phyloP scores from a whole-genome alignment of 2,888 invertebrate genomes.

The Hybos culiciformis region DNA sequence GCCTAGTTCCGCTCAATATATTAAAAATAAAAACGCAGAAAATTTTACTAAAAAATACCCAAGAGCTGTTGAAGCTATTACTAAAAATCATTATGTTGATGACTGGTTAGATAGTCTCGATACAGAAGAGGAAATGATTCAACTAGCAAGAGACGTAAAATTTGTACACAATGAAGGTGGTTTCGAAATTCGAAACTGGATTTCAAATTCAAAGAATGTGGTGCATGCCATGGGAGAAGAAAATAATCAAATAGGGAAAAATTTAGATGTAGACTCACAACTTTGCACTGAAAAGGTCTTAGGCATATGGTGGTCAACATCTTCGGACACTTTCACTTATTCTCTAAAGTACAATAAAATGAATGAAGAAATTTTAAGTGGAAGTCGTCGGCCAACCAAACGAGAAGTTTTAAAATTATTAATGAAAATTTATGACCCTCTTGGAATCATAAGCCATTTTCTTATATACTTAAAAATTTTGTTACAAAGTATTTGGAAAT shows the following conservation, averaged over 20 bases:
- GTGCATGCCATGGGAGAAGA: slow-evolving; percentile 7
- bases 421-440: slow-evolving; percentile 22
- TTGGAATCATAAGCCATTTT: slow-evolving; percentile 18
- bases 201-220: slow-evolving; percentile 13
- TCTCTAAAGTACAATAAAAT: slow-evolving; percentile 11
- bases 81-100: slow-evolving; percentile 12
- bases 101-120: slow-evolving; percentile 9
- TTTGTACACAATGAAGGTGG: slow-evolving; percentile 8
- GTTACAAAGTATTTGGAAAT: slow-evolving; percentile 12
- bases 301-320: slow-evolving; percentile 13
- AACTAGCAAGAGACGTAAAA: slow-evolving; percentile 9
- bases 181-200: slow-evolving; percentile 15
- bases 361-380: slow-evolving; percentile 8
- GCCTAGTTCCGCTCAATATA: slow-evolving; percentile 15
- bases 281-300: slow-evolving; percentile 11
- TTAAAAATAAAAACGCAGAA: slow-evolving; percentile 14
- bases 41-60: slow-evolving; percentile 11
- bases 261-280: neutral
- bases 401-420: slow-evolving; percentile 11
- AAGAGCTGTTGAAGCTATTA: slow-evolving; percentile 12
- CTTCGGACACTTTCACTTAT: slow-evolving; percentile 10
- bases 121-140: slow-evolving; percentile 3
- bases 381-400: slow-evolving; percentile 9
- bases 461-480: slow-evolving; percentile 11
- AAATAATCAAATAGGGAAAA: neutral